Percentiles rank a stretch among this genome's conserved stretches.
These are phyloP conservation scores for Anastrepha ludens DNA, from an alignment of 1,140 invertebrate genomes.

Conservation along the genomic window DNA sequence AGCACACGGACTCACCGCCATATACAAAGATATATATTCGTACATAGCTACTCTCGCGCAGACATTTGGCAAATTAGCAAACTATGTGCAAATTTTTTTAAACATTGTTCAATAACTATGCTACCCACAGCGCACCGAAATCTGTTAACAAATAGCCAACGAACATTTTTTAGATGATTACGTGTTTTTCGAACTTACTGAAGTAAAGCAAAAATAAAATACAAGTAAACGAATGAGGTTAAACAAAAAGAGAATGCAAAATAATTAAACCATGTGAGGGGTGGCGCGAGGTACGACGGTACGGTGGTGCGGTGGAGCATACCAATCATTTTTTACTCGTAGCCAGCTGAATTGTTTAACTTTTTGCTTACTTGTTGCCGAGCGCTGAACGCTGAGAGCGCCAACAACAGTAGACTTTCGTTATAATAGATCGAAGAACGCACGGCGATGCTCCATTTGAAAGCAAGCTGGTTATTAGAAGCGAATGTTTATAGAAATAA, in stretches of 20 bases:
- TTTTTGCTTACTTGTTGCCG: slow-evolving; percentile 17
- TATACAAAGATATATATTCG: not conserved
- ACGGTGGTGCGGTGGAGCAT: not conserved
- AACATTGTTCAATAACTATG: slow-evolving; percentile 3
- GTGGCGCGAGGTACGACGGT: not conserved
- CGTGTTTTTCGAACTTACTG: slow-evolving; percentile 25
- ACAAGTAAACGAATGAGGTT: slow-evolving; percentile 27
- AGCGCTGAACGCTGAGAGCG: not conserved
- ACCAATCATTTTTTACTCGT: not conserved
- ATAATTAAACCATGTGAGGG: not conserved
- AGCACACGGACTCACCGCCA: not conserved
- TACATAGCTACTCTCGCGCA: not conserved
- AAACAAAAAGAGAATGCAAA: slow-evolving; percentile 36
- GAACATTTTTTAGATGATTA: not conserved
- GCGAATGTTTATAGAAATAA: not conserved
- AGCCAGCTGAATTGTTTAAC: not conserved
- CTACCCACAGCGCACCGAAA: not conserved
- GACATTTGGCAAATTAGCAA: not conserved
- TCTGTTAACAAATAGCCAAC: slow-evolving; percentile 5
- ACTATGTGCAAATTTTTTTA: not conserved
- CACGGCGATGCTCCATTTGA: not conserved
- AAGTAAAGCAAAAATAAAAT: not conserved
- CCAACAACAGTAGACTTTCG: not conserved
- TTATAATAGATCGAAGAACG: not conserved
- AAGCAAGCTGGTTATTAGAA: not conserved